Evolutionary conservation across 92 coral and sea anemone species (phyloP), one percentile per base, ranked within the genome.

Genomic region (Heteractis magnifica): DNA sequence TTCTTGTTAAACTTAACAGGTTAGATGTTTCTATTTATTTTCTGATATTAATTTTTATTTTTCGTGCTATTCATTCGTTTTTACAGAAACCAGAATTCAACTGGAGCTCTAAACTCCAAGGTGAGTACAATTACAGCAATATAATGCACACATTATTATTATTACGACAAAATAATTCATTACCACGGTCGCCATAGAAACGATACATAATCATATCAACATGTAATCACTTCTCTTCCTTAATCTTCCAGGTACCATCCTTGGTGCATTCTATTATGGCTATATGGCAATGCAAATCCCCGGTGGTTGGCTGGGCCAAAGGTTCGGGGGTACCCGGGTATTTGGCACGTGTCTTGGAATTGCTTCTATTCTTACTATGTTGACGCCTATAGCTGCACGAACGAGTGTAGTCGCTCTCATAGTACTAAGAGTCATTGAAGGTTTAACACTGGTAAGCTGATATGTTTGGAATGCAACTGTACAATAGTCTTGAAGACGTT

Each of bases 211-310:
- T 64, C 71, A 64, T 64, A 23, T 18, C 3, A 18, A 19, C 71
- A 64, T n/a, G 73, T 8, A 3, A 5, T 62, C 9, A 62, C 6
- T 62, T 62, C 7, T 6, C 6, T 8, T 23, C 51, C 9, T 81
- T 34, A 26, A 52, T 48, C 55, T 19, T 65, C 10, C 72, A 92
- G 98, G 99, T 9, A 97, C 99, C 50, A 92, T 97, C 74, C 99
- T 96, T 73, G 99, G 99, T 4, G 87, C 99, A 20, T 96, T 96
- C 81, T 96, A 94, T 90, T 96, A 96, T 81, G 99, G 99, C 53
- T 96, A 96, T 91, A 96, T 95, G 82, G 97, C 89, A 11, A 93
- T 96, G 96, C 99, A 96, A 88, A 92, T 96, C 62, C 99, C 99
- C 16, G 99, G 99, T 19, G 99, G 99, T 11, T 96, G 95, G 92